Evolutionary conservation across 2,113 vertebrate species (phyloP).

Genomic region (Toxostoma redivivum): DNA sequence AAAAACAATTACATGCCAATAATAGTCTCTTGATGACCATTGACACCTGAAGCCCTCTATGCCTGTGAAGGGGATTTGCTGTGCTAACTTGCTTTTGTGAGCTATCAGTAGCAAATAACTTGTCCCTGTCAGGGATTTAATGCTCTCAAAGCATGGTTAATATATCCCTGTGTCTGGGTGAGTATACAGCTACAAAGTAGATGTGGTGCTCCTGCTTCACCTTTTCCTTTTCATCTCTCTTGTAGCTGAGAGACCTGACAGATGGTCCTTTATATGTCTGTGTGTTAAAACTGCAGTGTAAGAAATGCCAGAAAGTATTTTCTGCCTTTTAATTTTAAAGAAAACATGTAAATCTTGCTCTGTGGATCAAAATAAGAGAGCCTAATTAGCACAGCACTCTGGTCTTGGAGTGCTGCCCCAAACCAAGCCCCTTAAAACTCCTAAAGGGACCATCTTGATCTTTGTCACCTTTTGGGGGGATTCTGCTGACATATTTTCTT

Average conservation of each 20-base stretch:
- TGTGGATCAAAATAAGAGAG: background rate
- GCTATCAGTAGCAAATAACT: slow-evolving; percentile 1
- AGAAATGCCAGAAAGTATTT: background rate
- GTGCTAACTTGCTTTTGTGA: background rate
- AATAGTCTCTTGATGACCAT: background rate
- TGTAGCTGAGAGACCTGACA: background rate
- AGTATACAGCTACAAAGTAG: background rate
- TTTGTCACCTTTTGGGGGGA: background rate
- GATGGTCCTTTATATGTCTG: background rate
- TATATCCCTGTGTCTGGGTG: background rate
- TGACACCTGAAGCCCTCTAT: background rate
- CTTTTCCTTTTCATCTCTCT: background rate
- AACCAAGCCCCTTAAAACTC: background rate
- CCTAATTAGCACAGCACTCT: background rate
- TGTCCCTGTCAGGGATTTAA: slow-evolving; percentile 4
- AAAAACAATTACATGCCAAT: background rate
- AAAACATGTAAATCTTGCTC: background rate
- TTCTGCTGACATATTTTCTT: background rate
- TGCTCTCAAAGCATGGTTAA: background rate
- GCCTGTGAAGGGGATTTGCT: background rate
- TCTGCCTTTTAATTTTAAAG: background rate
- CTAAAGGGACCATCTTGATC: background rate
- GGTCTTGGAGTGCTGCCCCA: background rate
- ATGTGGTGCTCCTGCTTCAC: background rate
- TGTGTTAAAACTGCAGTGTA: background rate